Percentiles rank a stretch among this genome's conserved stretches.
Evolutionary conservation across 2,797 vertebrate species (phyloP).

Genomic region (Tenualosa thibaudeaui): DNA sequence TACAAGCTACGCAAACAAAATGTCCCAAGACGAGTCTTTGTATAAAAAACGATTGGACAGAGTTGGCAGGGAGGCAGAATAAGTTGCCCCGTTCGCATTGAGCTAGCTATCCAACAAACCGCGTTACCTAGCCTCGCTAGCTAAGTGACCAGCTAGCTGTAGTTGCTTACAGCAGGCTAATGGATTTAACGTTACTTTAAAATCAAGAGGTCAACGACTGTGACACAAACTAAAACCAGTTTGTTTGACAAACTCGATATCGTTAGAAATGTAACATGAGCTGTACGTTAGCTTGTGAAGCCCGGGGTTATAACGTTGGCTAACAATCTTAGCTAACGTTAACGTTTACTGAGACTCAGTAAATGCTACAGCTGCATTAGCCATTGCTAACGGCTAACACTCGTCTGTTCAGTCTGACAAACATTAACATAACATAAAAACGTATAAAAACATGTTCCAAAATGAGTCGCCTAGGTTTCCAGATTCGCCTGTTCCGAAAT

Average conservation of each 20-base stretch:
- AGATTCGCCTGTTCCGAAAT: background rate
- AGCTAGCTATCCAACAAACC: conserved; percentile 12
- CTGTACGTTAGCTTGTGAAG: background rate
- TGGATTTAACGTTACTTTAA: background rate
- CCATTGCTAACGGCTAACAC: background rate
- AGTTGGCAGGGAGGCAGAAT: background rate
- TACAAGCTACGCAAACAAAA: background rate
- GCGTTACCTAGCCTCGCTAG: conserved; percentile 19
- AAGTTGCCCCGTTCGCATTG: background rate
- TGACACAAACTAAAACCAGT: background rate
- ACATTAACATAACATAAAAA: conserved; percentile 23
- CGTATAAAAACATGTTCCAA: conserved; percentile 7
- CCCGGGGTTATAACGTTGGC: background rate
- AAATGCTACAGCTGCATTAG: conserved; percentile 19
- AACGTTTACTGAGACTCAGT: background rate
- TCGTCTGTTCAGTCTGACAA: conserved; percentile 25
- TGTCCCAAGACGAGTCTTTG: background rate
- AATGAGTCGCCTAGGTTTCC: background rate
- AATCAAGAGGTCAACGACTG: background rate
- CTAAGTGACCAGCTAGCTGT: conserved; percentile 5
- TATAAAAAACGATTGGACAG: background rate
- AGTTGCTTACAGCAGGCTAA: background rate
- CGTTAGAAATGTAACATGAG: background rate
- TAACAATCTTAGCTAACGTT: background rate
- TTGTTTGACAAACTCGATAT: background rate